Percentiles rank a stretch among this genome's conserved stretches.
phyloP scores from a whole-genome alignment of 2,797 vertebrate genomes.

The Mormyrus hasselquistii region DNA sequence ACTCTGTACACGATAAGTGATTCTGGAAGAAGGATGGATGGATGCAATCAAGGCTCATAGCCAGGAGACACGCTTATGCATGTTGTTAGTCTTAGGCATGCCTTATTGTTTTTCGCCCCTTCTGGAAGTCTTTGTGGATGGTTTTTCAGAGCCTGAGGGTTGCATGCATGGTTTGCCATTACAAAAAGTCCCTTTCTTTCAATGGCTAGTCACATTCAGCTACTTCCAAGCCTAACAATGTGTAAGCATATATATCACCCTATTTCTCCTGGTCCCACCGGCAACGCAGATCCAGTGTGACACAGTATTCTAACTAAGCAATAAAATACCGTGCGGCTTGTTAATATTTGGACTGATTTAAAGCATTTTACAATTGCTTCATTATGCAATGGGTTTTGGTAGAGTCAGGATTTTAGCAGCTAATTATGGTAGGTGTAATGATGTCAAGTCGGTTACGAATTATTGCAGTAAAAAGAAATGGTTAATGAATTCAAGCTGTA shows the following conservation, averaged over 20 bases:
- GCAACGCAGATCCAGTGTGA: background rate
- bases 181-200: background rate
- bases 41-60: background rate
- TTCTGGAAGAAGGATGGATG: background rate
- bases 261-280: background rate
- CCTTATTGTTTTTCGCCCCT: background rate
- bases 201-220: background rate
- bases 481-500: background rate
- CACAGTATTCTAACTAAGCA: constrained; percentile 2
- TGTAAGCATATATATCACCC: background rate
- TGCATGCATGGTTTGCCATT: background rate
- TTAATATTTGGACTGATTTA: constrained; percentile 1
- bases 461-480: background rate
- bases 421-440: constrained; percentile 1
- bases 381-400: background rate
- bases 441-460: background rate
- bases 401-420: background rate
- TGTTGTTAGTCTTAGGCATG: background rate
- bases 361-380: background rate
- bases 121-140: background rate
- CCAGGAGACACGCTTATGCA: background rate
- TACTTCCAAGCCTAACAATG: background rate
- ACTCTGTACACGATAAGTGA: background rate
- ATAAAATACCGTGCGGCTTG: background rate
- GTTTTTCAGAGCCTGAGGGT: background rate